phyloP scores from a whole-genome alignment of 2,113 vertebrate genomes.

The Prolemur simus region DNA sequence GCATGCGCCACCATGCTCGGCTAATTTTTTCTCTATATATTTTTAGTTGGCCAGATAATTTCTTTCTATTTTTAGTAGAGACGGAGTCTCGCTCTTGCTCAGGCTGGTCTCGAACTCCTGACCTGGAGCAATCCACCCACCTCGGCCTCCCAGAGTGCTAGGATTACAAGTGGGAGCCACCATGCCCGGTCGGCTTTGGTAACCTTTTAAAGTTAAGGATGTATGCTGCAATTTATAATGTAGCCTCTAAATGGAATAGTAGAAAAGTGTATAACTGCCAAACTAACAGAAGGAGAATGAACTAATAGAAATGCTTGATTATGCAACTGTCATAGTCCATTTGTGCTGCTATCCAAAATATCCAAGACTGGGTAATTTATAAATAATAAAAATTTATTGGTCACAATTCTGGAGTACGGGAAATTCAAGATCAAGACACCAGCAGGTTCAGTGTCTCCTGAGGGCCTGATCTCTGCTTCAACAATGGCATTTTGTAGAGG shows the following conservation, averaged over 20 bases:
- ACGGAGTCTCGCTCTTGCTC: too few species aligned
- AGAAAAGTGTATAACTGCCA: neutral
- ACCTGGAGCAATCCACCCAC: too few species aligned
- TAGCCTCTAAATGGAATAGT: neutral
- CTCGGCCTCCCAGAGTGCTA: too few species aligned
- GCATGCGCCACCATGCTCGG: too few species aligned
- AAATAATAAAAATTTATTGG: neutral
- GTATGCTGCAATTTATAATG: neutral
- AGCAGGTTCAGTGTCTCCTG: neutral
- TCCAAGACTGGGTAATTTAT: neutral
- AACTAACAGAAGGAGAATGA: neutral
- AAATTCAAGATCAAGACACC: neutral
- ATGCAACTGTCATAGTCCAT: neutral
- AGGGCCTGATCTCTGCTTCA: neutral
- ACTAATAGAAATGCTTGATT: neutral
- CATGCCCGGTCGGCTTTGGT: too few species aligned
- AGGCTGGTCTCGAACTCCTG: too few species aligned
- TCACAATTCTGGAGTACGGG: neutral
- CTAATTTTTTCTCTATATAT: too few species aligned
- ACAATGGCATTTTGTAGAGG: neutral
- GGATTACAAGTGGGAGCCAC: too few species aligned
- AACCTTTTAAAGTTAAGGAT: neutral
- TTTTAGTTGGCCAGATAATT: too few species aligned
- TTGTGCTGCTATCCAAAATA: neutral
- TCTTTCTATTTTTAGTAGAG: too few species aligned